Evolutionary conservation across 2,888 invertebrate genomes (phyloP).

Genomic region (Parnassius orleans): DNA sequence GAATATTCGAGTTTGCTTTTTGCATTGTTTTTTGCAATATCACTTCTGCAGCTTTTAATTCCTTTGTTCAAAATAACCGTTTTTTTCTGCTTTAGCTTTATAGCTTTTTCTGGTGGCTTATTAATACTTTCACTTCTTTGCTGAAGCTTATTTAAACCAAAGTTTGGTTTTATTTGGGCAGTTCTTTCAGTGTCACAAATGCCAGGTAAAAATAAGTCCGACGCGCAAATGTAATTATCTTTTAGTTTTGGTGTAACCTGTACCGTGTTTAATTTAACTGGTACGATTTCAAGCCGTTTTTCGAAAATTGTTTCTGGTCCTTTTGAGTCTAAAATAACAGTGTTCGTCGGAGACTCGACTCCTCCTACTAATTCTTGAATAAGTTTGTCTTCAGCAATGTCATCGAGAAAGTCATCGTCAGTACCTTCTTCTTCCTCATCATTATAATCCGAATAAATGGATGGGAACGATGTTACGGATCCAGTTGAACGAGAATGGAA

Average conservation of each 20-base stretch:
- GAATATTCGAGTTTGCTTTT: conserved; percentile 69
- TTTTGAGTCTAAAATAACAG: conserved; percentile 65
- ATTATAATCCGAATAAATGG: conserved; percentile 65
- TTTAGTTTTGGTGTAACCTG: conserved; percentile 48
- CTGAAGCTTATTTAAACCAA: conserved; percentile 66
- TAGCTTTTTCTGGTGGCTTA: conserved; percentile 64
- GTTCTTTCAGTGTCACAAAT: conserved; percentile 58
- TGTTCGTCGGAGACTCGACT: conserved; percentile 64
- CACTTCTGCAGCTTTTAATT: conserved; percentile 45
- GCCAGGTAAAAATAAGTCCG: conserved; percentile 64
- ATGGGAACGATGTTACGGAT: conserved; percentile 63
- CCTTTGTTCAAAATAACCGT: conserved; percentile 54
- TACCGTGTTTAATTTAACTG: conserved; percentile 65
- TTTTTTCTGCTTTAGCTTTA: conserved; percentile 63
- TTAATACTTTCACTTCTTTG: conserved; percentile 70
- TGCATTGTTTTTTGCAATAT: conserved; percentile 45
- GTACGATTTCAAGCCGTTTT: conserved; percentile 70
- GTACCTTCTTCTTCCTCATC: conserved; percentile 56
- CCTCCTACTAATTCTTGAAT: conserved; percentile 72
- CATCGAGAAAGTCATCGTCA: conserved; percentile 54
- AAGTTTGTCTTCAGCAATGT: conserved; percentile 65
- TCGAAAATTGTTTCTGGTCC: conserved; percentile 66
- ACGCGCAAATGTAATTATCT: conserved; percentile 67
- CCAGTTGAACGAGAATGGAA: conserved; percentile 60
- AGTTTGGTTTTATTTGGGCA: conserved; percentile 71